Evolutionary conservation across 2,113 vertebrate genomes (phyloP).

Genomic region (Brachyhypopomus occidentalis): DNA sequence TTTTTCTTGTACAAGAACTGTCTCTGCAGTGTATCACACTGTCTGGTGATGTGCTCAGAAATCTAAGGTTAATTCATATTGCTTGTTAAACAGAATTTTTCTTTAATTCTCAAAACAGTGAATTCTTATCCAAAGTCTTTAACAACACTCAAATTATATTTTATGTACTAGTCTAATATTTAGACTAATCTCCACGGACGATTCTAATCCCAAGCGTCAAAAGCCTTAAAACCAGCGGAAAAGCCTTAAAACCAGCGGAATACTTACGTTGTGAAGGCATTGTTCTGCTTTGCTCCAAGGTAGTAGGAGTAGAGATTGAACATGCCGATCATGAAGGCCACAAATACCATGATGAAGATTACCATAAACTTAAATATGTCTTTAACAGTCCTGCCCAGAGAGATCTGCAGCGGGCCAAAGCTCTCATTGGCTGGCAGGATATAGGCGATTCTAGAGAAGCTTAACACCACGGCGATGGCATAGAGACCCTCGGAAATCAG

Average conservation of each 20-base stretch:
- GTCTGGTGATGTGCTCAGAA: no score
- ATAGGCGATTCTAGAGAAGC: slow-evolving; percentile 95
- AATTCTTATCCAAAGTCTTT: no score
- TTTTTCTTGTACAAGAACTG: no score
- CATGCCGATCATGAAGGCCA: slow-evolving; percentile 98
- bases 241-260: neutral
- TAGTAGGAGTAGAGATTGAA: slow-evolving; percentile 97
- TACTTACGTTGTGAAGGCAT: slow-evolving; percentile 96
- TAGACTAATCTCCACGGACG: no score
- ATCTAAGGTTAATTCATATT: no score
- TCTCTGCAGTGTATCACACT: no score
- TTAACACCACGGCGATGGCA: slow-evolving; percentile 92
- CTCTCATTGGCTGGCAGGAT: slow-evolving; percentile 95
- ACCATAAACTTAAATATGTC: slow-evolving; percentile 99
- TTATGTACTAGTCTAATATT: no score
- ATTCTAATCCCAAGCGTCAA: no score
- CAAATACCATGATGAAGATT: slow-evolving; percentile 95
- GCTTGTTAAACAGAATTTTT: no score
- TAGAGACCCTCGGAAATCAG: slow-evolving; percentile 97
- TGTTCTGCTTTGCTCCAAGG: slow-evolving; percentile 89
- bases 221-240: neutral
- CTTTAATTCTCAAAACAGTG: no score
- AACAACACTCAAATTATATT: no score
- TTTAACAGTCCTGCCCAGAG: slow-evolving; percentile 92
- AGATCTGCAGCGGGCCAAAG: slow-evolving; percentile 95